Percentiles rank a stretch among this genome's conserved stretches.
Evolutionary conservation across 2,888 invertebrate species (phyloP).

Genomic region (Campoplex nolae): DNA sequence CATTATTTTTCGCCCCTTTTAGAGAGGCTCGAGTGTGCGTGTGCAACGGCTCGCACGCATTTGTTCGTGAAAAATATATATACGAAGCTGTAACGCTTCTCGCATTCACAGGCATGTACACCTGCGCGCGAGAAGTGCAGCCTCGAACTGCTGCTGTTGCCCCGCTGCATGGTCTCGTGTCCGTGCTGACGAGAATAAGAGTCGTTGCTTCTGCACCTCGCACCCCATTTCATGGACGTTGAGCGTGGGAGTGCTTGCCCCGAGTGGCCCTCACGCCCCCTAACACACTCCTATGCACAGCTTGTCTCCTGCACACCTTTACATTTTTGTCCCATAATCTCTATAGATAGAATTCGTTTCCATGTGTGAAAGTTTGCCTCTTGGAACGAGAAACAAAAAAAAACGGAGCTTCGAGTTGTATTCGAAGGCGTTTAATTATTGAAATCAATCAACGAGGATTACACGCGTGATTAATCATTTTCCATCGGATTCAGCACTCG

Average conservation of each 20-base stretch:
- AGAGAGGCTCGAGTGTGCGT: constrained; percentile 18
- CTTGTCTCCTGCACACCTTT: constrained; percentile 49
- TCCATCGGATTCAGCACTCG: neutral
- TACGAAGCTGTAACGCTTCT: constrained; percentile 42
- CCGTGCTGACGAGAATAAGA: constrained; percentile 45
- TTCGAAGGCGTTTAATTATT: neutral
- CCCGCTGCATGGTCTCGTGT: constrained; percentile 9
- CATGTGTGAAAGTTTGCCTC: neutral
- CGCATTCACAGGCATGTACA: constrained; percentile 57
- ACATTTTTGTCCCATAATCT: constrained; percentile 49
- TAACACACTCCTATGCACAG: constrained; percentile 21
- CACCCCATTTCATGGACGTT: constrained; percentile 81
- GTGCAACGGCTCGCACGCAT: constrained; percentile 52
- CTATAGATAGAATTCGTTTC: constrained; percentile 12
- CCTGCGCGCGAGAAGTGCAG: constrained; percentile 60
- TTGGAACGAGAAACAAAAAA: neutral
- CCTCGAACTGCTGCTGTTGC: constrained; percentile 56
- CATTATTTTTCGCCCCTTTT: constrained; percentile 54
- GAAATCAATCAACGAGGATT: neutral
- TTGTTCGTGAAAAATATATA: constrained; percentile 1
- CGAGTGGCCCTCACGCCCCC: constrained; percentile 80
- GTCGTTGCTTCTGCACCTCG: constrained; percentile 75
- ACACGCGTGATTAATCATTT: neutral
- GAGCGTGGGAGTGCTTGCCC: constrained; percentile 82
- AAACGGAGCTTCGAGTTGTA: neutral